Evolutionary conservation across 2,888 invertebrate genomes (phyloP).

Genomic region (Netelia inedita): DNA sequence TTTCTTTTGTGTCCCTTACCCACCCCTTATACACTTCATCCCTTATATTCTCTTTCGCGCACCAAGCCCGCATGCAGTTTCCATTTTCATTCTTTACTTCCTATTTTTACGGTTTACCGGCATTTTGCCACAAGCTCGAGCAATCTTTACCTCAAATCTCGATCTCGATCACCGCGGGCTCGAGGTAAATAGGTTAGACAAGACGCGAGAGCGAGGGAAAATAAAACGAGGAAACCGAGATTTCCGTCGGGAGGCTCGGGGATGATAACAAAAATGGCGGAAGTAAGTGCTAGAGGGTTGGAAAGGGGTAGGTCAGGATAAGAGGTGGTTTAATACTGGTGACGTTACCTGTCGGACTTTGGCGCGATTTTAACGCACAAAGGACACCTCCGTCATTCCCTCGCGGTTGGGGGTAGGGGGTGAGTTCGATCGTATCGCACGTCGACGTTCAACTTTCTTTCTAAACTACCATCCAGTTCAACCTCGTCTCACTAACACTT

Average conservation of each 20-base stretch:
- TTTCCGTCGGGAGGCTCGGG: too few species aligned
- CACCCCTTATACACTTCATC: not conserved
- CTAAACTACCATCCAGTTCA: too few species aligned
- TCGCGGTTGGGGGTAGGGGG: too few species aligned
- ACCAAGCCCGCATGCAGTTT: not conserved
- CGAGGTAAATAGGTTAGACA: too few species aligned
- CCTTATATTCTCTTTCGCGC: slow-evolving; percentile 26
- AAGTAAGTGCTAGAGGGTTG: not conserved
- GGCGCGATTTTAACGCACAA: slow-evolving; percentile 20
- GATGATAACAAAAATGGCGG: not conserved
- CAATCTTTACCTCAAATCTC: too few species aligned
- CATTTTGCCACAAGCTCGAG: not conserved
- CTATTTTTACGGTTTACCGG: slow-evolving; percentile 15
- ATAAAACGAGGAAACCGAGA: too few species aligned
- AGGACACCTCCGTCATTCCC: slow-evolving; percentile 2
- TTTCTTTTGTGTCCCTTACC: not conserved
- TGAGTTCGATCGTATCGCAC: slow-evolving; percentile 35
- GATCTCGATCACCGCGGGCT: too few species aligned
- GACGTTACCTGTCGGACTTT: slow-evolving; percentile 71
- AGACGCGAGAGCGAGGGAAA: too few species aligned
- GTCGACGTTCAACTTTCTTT: slow-evolving; percentile 53
- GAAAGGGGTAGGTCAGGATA: not conserved
- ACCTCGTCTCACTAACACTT: too few species aligned
- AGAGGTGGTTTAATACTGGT: slow-evolving; percentile 69
- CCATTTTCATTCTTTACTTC: not conserved